A percentile compares a stretch with the other conserved stretches of the same genome.
Evolutionary conservation across 2,113 vertebrate species (phyloP).

Genomic region (Cyprinodon variegatus): DNA sequence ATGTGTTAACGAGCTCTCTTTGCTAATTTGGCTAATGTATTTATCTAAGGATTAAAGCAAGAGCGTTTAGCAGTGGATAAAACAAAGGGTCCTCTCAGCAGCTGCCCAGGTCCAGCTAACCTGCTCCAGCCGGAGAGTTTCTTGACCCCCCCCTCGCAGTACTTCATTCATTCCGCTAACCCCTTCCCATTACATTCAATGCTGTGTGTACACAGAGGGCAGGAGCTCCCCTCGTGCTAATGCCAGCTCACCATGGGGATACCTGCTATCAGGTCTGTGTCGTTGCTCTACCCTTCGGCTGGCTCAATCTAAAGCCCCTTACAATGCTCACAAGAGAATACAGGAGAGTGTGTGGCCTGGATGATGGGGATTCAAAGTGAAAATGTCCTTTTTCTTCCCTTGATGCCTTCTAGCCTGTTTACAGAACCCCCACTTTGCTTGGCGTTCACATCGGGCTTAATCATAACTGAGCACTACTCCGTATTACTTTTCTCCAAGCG

Average conservation of each 20-base stretch:
- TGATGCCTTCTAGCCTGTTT: slow-evolving; percentile 15
- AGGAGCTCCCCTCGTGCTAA: slow-evolving; percentile 71
- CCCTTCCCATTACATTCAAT: background rate
- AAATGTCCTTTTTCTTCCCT: slow-evolving; percentile 42
- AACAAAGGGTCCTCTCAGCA: slow-evolving; percentile 61
- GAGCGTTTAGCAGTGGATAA: slow-evolving; percentile 57
- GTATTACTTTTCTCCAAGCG: slow-evolving; percentile 18
- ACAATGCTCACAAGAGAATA: slow-evolving; percentile 3
- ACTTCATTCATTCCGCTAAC: slow-evolving; percentile 65
- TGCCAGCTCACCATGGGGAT: slow-evolving; percentile 79
- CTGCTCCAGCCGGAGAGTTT: slow-evolving; percentile 74
- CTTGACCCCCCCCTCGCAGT: too few relatives aligned
- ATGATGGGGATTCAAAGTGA: slow-evolving; percentile 46
- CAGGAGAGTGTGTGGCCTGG: slow-evolving; percentile 39
- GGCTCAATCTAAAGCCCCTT: background rate
- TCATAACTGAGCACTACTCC: slow-evolving; percentile 39
- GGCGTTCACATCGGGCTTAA: slow-evolving; percentile 40
- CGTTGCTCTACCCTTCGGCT: slow-evolving; percentile 62
- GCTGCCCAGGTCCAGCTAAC: slow-evolving; percentile 81
- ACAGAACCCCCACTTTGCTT: slow-evolving; percentile 47
- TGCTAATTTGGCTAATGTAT: slow-evolving; percentile 63
- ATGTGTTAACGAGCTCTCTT: slow-evolving; percentile 51
- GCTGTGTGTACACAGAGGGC: slow-evolving; percentile 1
- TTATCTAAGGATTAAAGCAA: slow-evolving; percentile 63
- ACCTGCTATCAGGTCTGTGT: slow-evolving; percentile 74